Conservation (phyloP, 1,140 invertebrate genomes). For the Helicoverpa armigera region DNA sequence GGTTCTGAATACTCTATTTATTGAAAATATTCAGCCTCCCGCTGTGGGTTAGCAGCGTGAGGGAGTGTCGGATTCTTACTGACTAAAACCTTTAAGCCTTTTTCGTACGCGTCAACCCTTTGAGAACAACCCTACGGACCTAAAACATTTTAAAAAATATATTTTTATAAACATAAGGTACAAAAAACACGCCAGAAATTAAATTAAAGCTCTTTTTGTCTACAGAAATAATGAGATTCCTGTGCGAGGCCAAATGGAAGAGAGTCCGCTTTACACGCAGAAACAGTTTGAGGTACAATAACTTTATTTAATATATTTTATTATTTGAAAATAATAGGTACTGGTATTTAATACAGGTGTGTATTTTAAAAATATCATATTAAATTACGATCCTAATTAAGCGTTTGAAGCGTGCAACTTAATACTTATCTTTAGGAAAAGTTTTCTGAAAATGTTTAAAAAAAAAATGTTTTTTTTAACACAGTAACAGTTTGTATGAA, state of each 20-base stretch:
- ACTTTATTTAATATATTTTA: conserved; percentile 24
- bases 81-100: no score
- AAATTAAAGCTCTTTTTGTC: conserved; percentile 53
- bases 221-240: conserved; percentile 65
- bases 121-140: conserved; percentile 3
- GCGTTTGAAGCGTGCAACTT: no score
- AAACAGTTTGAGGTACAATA: conserved; percentile 83
- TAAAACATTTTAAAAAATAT: background rate
- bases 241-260: conserved; percentile 72
- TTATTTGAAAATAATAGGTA: background rate
- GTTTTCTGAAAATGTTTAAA: no score
- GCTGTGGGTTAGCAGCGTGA: no score
- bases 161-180: background rate
- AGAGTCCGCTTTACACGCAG: conserved; percentile 85
- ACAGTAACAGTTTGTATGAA: no score
- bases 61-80: no score
- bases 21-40: no score
- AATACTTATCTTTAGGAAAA: no score
- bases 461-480: no score
- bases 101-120: background rate
- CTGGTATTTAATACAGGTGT: background rate
- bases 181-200: background rate
- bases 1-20: no score
- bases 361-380: no score
- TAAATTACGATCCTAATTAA: no score